Percentiles rank a stretch among this genome's conserved stretches.
Conservation (phyloP, 2,888 invertebrate genomes). For the Euplexia lucipara region DNA sequence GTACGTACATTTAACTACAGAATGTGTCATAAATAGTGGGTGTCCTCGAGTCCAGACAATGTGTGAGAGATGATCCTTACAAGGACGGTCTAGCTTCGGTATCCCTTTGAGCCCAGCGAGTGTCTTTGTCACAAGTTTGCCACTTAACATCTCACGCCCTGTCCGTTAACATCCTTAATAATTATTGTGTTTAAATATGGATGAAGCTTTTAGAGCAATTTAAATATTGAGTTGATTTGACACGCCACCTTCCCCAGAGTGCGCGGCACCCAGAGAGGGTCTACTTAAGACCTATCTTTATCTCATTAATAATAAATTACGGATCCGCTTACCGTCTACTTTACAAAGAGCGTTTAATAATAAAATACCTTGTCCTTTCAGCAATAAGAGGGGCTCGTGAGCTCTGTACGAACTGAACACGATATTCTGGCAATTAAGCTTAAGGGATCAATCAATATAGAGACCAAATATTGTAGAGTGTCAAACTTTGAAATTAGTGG, state of each 20-base stretch:
- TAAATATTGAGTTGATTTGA: constrained; percentile 61
- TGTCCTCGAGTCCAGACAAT: constrained; percentile 38
- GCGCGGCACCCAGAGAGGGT: constrained; percentile 35
- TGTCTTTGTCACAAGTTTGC: constrained; percentile 55
- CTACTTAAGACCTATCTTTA: constrained; percentile 63
- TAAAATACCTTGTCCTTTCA: constrained; percentile 61
- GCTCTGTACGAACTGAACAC: constrained; percentile 34
- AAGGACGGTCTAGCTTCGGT: constrained; percentile 39
- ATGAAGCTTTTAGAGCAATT: constrained; percentile 57
- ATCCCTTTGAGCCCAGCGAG: constrained; percentile 52
- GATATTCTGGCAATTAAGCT: constrained; percentile 38
- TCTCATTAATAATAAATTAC: constrained; percentile 67
- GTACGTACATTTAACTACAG: constrained; percentile 10
- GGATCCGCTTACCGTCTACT: constrained; percentile 60
- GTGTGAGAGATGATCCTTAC: constrained; percentile 39
- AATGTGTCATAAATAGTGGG: constrained; percentile 45
- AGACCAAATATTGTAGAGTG: constrained; percentile 25
- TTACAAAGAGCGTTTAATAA: constrained; percentile 64
- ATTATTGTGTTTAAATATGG: constrained; percentile 59
- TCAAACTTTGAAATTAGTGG: constrained; percentile 18
- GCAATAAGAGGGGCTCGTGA: constrained; percentile 41
- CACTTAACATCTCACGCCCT: constrained; percentile 48
- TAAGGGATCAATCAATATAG: constrained; percentile 36
- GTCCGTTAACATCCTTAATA: constrained; percentile 34
- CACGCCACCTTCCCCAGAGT: constrained; percentile 45